These are phyloP conservation scores for Oconnorella tubifera DNA, from an alignment of 2,888 invertebrate genomes.

Conservation along the genomic window DNA sequence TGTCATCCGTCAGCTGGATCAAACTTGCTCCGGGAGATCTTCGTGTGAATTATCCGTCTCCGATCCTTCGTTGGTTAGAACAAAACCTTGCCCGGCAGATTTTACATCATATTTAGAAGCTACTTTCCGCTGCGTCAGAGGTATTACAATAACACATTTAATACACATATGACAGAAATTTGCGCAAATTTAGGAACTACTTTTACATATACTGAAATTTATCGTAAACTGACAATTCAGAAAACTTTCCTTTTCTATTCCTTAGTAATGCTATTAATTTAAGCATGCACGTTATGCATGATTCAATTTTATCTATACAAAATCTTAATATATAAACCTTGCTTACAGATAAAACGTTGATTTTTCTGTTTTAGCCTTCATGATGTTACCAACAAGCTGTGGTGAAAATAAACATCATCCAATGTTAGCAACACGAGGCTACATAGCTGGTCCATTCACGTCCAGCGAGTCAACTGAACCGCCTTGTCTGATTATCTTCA, in stretches of 20 bases:
- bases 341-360: too few relatives aligned
- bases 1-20: constrained; percentile 28
- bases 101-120: constrained; percentile 34
- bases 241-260: too few relatives aligned
- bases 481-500: constrained; percentile 16
- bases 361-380: too few relatives aligned
- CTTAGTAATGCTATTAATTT: too few relatives aligned
- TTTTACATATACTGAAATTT: too few relatives aligned
- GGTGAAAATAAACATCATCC: constrained; percentile 10
- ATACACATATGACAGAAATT: too few relatives aligned
- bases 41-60: constrained; percentile 32
- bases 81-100: constrained; percentile 33
- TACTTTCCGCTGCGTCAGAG: constrained; percentile 28
- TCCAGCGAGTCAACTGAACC: neutral
- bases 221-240: too few relatives aligned
- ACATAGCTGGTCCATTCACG: neutral
- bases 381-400: neutral
- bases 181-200: too few relatives aligned
- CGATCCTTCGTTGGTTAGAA: constrained; percentile 30
- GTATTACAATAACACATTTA: constrained; percentile 2
- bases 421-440: constrained; percentile 6
- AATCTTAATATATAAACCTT: too few relatives aligned
- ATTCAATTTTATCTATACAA: too few relatives aligned
- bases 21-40: constrained; percentile 28
- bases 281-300: too few relatives aligned